A percentile compares a stretch with the other conserved stretches of the same genome.
Evolutionary conservation across 2,797 vertebrate species (phyloP).

Genomic region (Anabas testudineus): DNA sequence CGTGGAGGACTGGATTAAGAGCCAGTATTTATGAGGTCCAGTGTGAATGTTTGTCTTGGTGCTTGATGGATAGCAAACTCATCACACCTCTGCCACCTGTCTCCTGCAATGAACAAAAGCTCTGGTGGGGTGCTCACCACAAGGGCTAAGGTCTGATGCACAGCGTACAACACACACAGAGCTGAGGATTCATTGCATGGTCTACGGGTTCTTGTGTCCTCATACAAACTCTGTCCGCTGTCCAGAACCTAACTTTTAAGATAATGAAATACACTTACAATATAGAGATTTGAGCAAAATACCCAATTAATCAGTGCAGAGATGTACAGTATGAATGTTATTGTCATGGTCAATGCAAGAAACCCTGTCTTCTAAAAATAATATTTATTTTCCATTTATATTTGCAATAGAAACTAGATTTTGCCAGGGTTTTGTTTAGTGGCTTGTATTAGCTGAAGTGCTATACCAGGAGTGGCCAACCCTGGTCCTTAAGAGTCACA

Average conservation of each 20-base stretch:
- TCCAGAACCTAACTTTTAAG: not conserved
- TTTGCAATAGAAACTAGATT: too few species aligned
- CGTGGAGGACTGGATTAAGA: constrained; percentile 75
- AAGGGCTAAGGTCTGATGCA: constrained; percentile 1
- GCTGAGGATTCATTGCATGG: not conserved
- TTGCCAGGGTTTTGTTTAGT: not conserved
- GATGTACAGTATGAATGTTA: not conserved
- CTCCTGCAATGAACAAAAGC: constrained; percentile 54
- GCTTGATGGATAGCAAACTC: constrained; percentile 65
- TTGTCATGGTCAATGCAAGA: too few species aligned
- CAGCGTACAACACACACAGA: constrained; percentile 8
- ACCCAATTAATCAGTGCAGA: not conserved
- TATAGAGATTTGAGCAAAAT: not conserved
- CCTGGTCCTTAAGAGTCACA: too few species aligned
- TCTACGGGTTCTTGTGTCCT: not conserved
- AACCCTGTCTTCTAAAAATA: not conserved
- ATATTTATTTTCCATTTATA: too few species aligned
- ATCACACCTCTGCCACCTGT: constrained; percentile 66
- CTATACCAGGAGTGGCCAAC: too few species aligned
- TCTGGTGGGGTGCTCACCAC: constrained; percentile 24
- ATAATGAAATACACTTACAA: not conserved
- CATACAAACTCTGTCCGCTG: not conserved
- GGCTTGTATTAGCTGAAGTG: too few species aligned
- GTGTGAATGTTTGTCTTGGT: constrained; percentile 66
- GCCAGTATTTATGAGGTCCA: constrained; percentile 74